Conservation (phyloP, 2,113 vertebrate genomes). For the Anhinga anhinga region DNA sequence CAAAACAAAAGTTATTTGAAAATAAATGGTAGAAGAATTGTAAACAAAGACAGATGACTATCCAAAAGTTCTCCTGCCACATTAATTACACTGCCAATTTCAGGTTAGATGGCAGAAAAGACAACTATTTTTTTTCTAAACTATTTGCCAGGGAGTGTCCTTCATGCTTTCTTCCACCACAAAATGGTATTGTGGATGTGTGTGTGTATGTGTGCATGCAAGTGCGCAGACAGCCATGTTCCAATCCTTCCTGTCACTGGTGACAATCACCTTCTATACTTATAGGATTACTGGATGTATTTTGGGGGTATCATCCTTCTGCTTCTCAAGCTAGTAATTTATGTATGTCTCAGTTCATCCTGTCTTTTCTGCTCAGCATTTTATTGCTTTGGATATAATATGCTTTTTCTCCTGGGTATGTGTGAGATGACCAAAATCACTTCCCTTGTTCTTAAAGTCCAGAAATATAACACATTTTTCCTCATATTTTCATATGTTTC, state of each 20-base stretch:
- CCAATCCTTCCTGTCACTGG: not conserved
- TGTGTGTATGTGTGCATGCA: no score
- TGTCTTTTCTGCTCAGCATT: not conserved
- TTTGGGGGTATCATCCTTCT: not conserved
- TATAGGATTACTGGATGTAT: not conserved
- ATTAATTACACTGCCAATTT: not conserved
- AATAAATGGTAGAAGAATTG: not conserved
- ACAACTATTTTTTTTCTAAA: not conserved
- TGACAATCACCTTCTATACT: not conserved
- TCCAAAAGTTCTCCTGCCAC: not conserved
- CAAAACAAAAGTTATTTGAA: not conserved
- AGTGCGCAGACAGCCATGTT: fast-evolving
- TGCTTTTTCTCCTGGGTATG: not conserved
- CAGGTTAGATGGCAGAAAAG: not conserved
- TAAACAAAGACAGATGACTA: not conserved
- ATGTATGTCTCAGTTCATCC: not conserved
- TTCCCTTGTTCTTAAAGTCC: not conserved
- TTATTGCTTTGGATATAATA: not conserved
- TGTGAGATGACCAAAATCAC: not conserved
- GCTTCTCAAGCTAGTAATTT: not conserved
- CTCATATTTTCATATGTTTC: not conserved
- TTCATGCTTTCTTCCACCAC: not conserved
- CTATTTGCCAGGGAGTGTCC: not conserved
- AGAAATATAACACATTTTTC: not conserved
- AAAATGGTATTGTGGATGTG: not conserved